These are phyloP conservation scores for Spermophilus dauricus DNA, from an alignment of 2,113 vertebrate genomes.

Conservation along the genomic window DNA sequence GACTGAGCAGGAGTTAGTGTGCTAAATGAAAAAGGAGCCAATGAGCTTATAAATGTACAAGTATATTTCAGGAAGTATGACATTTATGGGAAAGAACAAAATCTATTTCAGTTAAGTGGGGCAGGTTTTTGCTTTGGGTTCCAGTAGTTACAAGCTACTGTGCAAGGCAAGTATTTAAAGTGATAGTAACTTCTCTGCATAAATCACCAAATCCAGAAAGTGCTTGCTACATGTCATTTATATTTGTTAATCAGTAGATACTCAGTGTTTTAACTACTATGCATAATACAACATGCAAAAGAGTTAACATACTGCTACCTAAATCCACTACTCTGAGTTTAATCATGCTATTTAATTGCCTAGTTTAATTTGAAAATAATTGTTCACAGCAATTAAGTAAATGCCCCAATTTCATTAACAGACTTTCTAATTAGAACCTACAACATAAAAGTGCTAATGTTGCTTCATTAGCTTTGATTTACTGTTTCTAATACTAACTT, in stretches of 20 bases:
- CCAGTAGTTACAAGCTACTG: conserved; percentile 34
- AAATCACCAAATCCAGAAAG: conserved; percentile 57
- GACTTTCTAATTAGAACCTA: conserved; percentile 90
- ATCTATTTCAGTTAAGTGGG: conserved; percentile 69
- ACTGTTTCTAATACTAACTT: conserved; percentile 86
- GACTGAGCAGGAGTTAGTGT: neutral
- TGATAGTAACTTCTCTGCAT: conserved; percentile 19
- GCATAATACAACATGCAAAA: conserved; percentile 81
- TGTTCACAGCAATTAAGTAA: conserved; percentile 91
- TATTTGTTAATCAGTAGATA: conserved; percentile 83
- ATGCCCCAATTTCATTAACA: conserved; percentile 91
- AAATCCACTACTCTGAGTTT: conserved; percentile 84
- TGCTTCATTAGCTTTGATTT: conserved; percentile 91
- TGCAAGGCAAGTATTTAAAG: conserved; percentile 48
- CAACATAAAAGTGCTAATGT: conserved; percentile 89
- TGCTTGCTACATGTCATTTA: conserved; percentile 75
- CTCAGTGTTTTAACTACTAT: conserved; percentile 76
- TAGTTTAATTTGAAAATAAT: conserved; percentile 92
- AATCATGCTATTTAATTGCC: conserved; percentile 89
- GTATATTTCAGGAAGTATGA: conserved; percentile 65
- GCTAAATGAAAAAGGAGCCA: neutral
- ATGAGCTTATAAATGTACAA: conserved; percentile 14
- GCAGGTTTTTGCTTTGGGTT: conserved; percentile 48
- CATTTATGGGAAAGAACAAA: conserved; percentile 60
- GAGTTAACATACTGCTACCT: conserved; percentile 79